Percentiles rank a stretch among this genome's conserved stretches.
phyloP scores from a whole-genome alignment of 2,888 invertebrate genomes.

The Toxonevra muliebris region DNA sequence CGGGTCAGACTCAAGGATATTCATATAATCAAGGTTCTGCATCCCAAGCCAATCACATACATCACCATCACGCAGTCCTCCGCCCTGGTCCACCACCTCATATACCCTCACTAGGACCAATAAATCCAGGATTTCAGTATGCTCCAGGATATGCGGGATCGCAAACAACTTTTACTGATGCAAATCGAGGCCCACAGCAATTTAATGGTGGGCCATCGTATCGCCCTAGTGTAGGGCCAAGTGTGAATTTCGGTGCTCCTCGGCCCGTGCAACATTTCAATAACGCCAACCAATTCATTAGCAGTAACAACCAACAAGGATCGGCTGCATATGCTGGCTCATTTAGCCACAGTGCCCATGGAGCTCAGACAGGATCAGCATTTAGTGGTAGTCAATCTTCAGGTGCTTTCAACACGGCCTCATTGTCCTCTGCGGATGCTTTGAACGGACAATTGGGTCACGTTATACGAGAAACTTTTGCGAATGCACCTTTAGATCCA shows the following conservation, averaged over 20 bases:
- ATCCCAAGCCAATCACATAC: slow-evolving; percentile 14
- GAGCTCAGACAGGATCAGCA: background rate
- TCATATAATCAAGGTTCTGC: slow-evolving; percentile 4
- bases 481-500: slow-evolving; percentile 60
- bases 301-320: slow-evolving; percentile 17
- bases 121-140: slow-evolving; percentile 13
- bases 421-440: slow-evolving; percentile 27
- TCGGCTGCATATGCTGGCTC: slow-evolving; percentile 16
- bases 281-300: background rate
- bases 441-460: slow-evolving; percentile 43
- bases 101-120: slow-evolving; percentile 26
- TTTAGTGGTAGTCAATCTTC: too few species aligned
- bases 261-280: slow-evolving; percentile 15
- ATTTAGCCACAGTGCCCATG: slow-evolving; percentile 9
- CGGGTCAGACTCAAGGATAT: too few species aligned
- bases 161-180: background rate
- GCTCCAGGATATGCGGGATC: slow-evolving; percentile 10
- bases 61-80: slow-evolving; percentile 20
- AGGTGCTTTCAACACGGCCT: slow-evolving; percentile 1
- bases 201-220: slow-evolving; percentile 8
- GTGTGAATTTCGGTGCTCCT: slow-evolving; percentile 14
- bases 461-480: slow-evolving; percentile 47
- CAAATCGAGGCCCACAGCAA: slow-evolving; percentile 1
- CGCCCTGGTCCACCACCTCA: slow-evolving; percentile 2
- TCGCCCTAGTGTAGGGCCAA: slow-evolving; percentile 13